A percentile compares a stretch with the other conserved stretches of the same genome.
These are phyloP conservation scores for Gorsachius goisagi DNA, from an alignment of 2,113 vertebrate species.

Conservation along the genomic window DNA sequence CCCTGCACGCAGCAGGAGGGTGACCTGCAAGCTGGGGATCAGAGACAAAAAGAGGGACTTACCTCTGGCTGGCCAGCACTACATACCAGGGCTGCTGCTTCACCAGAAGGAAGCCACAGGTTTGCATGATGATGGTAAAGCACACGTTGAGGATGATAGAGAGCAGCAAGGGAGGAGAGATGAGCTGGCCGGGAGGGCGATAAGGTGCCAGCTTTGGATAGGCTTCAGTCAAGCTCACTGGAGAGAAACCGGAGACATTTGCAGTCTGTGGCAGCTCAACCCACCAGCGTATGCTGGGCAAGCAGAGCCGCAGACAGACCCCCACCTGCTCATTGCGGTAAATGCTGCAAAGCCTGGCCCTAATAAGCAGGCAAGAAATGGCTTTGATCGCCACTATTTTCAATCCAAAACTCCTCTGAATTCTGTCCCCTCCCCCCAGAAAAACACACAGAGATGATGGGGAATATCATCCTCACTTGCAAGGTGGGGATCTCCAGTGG, in stretches of 20 bases:
- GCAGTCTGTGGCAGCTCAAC: background rate
- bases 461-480: background rate
- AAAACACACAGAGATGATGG: background rate
- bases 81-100: conserved; percentile 76
- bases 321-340: fast-evolving
- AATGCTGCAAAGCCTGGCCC: background rate
- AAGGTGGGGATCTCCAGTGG: background rate
- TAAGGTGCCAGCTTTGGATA: conserved; percentile 73
- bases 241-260: background rate
- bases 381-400: background rate
- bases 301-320: background rate
- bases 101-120: conserved; percentile 66
- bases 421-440: background rate
- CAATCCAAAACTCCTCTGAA: background rate
- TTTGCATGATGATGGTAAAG: conserved; percentile 47
- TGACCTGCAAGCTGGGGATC: background rate
- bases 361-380: background rate
- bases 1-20: fast-evolving
- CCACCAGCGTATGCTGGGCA: background rate
- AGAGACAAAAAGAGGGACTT: background rate
- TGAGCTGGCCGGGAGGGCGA: conserved; percentile 65
- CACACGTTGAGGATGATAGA: conserved; percentile 64
- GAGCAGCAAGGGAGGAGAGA: conserved; percentile 71
- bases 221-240: conserved; percentile 74
- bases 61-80: conserved; percentile 60